Base-by-base conservation (phyloP, 2,113 vertebrate genomes). In the Rhea pennata region DNA sequence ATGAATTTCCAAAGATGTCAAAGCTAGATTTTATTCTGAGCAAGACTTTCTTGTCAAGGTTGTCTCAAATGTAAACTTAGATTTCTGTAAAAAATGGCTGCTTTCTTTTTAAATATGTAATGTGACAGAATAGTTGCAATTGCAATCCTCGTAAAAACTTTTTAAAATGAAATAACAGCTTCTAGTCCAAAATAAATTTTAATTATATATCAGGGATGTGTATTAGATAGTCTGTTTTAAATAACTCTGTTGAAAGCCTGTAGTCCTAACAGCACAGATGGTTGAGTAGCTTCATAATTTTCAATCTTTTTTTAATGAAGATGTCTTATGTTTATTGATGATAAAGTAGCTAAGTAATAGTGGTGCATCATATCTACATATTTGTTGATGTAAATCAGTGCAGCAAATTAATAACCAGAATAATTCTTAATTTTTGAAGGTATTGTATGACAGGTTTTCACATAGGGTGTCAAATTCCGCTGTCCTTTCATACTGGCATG, bases 251-350 rank as follows among this genome's bases (percentile, higher is more conserved):
- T 97, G 53, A 40, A 95, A 80, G 74, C 42, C 31, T 93, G 33
- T 23, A 89, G 46, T 92, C 83, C 94, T 74, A 62, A 12, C 84
- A 85, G 36, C 33, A 61, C 92, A 97, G 96, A 93, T 95, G 95
- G 95, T 51, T 59, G n/a, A 93, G 76, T 92, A 80, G 51, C 79
- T 93, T 93, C 42, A 80, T 92, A 83, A 84, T 96, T 96, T 85
- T 87, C 80, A 85, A 62, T 84, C 73, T 96, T 87, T 71, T 96
- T 82, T 88, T 64, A 90, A 83, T 92, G 70, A 91, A 88, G 74
- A 80, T 96, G 58, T 92, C 39, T 56, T 97, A 90, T 91, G 44
- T 96, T 97, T 96, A 96, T 96, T 97, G 90, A 96, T 95, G 51
- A 91, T 85, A 64, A 21, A 95, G n/a, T 59, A 75, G 51, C 15